Conservation (phyloP, 1,140 invertebrate species). For the Pectinophora gossypiella region DNA sequence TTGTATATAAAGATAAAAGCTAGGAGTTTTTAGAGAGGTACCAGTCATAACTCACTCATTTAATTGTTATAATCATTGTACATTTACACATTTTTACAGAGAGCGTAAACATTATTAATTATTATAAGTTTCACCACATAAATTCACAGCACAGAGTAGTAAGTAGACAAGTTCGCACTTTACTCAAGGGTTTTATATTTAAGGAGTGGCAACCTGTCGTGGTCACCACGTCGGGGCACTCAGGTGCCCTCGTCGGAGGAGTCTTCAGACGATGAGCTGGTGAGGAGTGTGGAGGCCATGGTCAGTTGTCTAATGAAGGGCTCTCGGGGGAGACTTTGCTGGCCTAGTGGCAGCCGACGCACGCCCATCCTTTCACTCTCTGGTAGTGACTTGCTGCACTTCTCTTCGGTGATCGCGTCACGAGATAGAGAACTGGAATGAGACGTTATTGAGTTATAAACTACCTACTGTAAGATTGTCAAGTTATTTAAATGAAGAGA, state of each 20-base stretch:
- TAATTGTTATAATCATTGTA: background rate
- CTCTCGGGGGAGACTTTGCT: constrained; percentile 61
- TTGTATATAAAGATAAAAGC: background rate
- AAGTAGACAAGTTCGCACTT: background rate
- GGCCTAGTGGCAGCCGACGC: constrained; percentile 54
- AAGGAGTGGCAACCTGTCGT: constrained; percentile 64
- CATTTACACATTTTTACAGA: background rate
- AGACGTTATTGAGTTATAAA: too few species aligned
- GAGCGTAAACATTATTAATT: background rate
- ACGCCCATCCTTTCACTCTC: constrained; percentile 69
- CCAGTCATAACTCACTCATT: background rate
- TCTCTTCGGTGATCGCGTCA: constrained; percentile 71
- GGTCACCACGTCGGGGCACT: constrained; percentile 67
- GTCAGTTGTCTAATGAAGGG: constrained; percentile 63
- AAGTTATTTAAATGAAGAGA: too few species aligned
- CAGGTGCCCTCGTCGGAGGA: constrained; percentile 69
- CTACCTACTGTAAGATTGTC: too few species aligned
- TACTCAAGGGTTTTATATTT: constrained; percentile 61
- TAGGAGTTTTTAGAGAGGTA: background rate
- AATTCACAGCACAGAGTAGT: constrained; percentile 45
- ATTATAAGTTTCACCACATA: constrained; percentile 32
- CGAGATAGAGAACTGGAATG: constrained; percentile 62
- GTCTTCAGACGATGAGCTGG: constrained; percentile 66
- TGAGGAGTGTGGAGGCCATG: constrained; percentile 61
- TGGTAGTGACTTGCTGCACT: constrained; percentile 68